A percentile compares a stretch with the other conserved stretches of the same genome.
Evolutionary conservation across 1,140 invertebrate species (phyloP).

Genomic region (Geopemphigus sp.): DNA sequence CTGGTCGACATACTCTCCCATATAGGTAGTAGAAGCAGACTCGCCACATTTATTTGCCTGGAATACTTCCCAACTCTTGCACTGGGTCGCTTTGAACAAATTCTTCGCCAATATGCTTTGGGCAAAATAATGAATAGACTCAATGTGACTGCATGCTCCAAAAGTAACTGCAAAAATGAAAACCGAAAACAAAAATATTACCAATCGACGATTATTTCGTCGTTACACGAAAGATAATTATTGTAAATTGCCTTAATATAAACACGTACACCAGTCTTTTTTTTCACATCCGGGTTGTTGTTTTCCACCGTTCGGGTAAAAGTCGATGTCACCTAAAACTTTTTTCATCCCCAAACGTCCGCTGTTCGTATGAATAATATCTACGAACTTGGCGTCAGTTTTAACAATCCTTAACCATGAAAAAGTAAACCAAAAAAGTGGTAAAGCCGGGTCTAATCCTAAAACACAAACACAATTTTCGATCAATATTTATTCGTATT

Average conservation of each 20-base stretch:
- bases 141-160: background rate
- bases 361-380: conserved; percentile 66
- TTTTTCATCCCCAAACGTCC: background rate
- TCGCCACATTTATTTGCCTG: background rate
- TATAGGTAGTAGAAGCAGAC: background rate
- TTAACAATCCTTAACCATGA: conserved; percentile 61
- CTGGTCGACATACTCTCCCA: too few species aligned
- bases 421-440: conserved; percentile 64
- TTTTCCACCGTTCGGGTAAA: conserved; percentile 55
- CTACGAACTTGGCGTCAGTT: conserved; percentile 69
- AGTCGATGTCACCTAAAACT: conserved; percentile 51
- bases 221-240: background rate
- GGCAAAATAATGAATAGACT: background rate
- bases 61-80: background rate
- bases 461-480: background rate
- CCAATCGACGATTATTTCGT: too few species aligned
- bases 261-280: too few species aligned
- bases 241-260: too few species aligned
- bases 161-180: background rate
- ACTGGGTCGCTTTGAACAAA: background rate
- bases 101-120: background rate
- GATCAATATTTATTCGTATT: too few species aligned
- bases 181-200: too few species aligned
- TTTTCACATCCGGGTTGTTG: conserved; percentile 54
- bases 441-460: conserved; percentile 67